Evolutionary conservation across 1,140 invertebrate species (phyloP), one percentile per base, ranked within the genome.

Genomic region (Caenorhabditis tropicalis): DNA sequence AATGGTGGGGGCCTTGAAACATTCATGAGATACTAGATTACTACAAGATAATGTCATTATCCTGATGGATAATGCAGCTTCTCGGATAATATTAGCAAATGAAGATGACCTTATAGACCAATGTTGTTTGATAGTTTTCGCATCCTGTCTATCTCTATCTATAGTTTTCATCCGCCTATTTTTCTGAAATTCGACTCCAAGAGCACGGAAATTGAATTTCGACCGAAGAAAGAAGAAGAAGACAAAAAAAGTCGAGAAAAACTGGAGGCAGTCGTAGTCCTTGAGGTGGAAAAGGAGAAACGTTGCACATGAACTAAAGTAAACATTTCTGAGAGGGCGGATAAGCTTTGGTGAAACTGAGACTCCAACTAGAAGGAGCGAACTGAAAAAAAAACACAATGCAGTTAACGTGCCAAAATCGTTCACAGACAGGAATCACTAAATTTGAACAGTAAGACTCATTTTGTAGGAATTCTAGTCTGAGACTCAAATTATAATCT

Each of bases 331-430:
- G 36, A 43, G 36, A 21, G 65, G 65, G 36, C 21, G 58, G 65
- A 74, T 74, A 43, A 74, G 65, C 65, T 74, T 74, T 74, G 65
- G 33, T 74, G 65, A 74, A 74, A 74, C 65, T 74, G 65, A 74
- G 36, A 74, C 65, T n/a, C n/a, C 33, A 39, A 24, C 65, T 24
- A 56, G 53, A 74, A 74, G 27, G 2, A 74, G 36, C 21, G 12
- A 2, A 33, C 9, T 10, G 27, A 74, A 36, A 36, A 9, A 3
- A 33, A n/a, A 36, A 36, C 15, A 27, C 16, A 2, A 65, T 9
- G 31, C 3, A 36, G 16, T n/a, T 0, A 36, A 43, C 43, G 15
- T 74, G 65, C 43, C 36, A 43, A n/a, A 74, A 24, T 56, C 12
- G 0, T 15, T 51, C n/a, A 51, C 15, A 56, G 53, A 56, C 2